These are phyloP conservation scores for Enteromius radiatus DNA, from an alignment of 2,797 vertebrate species.

Conservation along the genomic window DNA sequence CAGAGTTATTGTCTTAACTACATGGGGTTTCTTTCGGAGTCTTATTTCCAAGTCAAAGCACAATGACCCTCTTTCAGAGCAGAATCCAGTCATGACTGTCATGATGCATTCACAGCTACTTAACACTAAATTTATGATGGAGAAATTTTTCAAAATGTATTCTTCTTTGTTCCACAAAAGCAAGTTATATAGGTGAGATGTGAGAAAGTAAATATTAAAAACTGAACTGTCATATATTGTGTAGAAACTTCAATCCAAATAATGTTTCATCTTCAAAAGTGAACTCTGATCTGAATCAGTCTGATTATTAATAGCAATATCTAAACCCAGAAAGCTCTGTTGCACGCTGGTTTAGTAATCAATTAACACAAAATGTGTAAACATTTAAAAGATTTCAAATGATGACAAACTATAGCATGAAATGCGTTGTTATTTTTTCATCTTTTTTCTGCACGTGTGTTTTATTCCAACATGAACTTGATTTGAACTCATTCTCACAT, in stretches of 20 bases:
- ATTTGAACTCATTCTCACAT: neutral
- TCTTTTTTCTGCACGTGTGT: neutral
- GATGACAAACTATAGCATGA: neutral
- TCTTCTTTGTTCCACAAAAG: neutral
- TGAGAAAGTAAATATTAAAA: neutral
- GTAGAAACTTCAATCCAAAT: neutral
- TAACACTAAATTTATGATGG: constrained; percentile 1
- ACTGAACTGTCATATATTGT: neutral
- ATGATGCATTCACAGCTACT: neutral
- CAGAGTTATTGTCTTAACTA: constrained; percentile 29
- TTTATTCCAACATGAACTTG: neutral
- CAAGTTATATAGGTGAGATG: neutral
- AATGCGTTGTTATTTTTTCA: neutral
- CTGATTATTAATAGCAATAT: neutral
- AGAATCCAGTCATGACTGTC: neutral
- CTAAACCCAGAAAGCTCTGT: neutral
- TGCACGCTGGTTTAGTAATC: neutral
- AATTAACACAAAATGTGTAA: neutral
- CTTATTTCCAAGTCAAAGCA: constrained; percentile 4
- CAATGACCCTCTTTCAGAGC: constrained; percentile 18
- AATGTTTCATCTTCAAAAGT: neutral
- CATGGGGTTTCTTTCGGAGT: constrained; percentile 17
- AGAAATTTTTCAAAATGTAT: neutral
- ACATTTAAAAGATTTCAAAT: neutral
- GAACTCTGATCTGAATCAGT: neutral